Percentiles rank a stretch among this genome's conserved stretches.
These are phyloP conservation scores for Perdita meconis DNA, from an alignment of 2,888 invertebrate genomes.

Conservation along the genomic window DNA sequence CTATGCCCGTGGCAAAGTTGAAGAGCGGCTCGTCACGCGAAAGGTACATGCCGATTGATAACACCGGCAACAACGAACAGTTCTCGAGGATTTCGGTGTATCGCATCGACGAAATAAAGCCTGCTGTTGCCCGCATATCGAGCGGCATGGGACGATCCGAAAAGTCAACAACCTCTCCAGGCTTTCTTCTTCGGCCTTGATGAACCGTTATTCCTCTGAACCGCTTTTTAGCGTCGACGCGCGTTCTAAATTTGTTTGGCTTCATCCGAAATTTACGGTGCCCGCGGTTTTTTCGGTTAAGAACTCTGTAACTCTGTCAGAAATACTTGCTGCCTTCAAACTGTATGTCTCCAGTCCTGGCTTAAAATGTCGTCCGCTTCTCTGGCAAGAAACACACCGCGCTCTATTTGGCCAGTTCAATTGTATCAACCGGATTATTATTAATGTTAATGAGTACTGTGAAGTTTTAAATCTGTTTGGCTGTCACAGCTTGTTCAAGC, in stretches of 20 bases:
- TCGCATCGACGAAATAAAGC: not conserved
- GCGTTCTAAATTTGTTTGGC: slow-evolving; percentile 11
- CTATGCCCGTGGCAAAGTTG: not conserved
- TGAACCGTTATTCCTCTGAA: slow-evolving; percentile 35
- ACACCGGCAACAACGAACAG: not conserved
- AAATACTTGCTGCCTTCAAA: too few species aligned
- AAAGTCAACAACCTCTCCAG: slow-evolving; percentile 26
- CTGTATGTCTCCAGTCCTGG: too few species aligned
- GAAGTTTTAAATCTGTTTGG: too few species aligned
- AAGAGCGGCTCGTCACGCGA: slow-evolving; percentile 21
- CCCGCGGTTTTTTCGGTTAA: too few species aligned
- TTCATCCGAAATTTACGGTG: not conserved
- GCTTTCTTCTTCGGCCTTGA: slow-evolving; percentile 21
- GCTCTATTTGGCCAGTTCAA: too few species aligned
- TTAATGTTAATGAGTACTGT: too few species aligned
- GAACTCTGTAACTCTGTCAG: too few species aligned
- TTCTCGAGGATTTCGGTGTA: slow-evolving; percentile 7
- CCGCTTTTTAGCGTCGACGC: not conserved
- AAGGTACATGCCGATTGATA: not conserved
- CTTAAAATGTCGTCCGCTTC: too few species aligned
- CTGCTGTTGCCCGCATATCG: slow-evolving; percentile 1
- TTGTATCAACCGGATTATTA: too few species aligned
- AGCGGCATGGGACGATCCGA: not conserved
- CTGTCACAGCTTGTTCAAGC: too few species aligned
- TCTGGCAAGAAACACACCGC: too few species aligned